These are phyloP conservation scores for Myocastor coypus DNA, from an alignment of 2,113 vertebrate genomes.

Conservation along the genomic window DNA sequence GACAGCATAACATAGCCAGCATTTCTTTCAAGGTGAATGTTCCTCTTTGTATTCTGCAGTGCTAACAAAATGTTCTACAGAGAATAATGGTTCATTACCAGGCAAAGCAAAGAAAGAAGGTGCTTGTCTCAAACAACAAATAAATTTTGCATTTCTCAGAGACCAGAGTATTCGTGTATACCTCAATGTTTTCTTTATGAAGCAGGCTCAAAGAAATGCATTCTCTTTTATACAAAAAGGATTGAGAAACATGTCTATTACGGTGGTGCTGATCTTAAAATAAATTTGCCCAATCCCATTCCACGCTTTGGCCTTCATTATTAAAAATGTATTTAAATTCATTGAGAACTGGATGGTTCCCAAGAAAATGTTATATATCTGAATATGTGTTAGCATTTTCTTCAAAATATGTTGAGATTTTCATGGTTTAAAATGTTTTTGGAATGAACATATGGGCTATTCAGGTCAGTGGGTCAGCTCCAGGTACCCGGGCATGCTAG, in stretches of 20 bases:
- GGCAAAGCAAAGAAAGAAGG: not conserved
- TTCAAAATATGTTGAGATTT: not conserved
- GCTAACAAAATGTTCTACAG: not conserved
- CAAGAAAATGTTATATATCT: slow-evolving; percentile 3
- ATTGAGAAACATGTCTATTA: not conserved
- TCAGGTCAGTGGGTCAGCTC: not conserved
- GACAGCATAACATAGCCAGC: not conserved
- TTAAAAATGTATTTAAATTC: not conserved
- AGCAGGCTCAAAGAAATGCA: not conserved
- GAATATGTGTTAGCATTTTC: not conserved
- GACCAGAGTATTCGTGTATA: not conserved
- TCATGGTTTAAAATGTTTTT: not conserved
- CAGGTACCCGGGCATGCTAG: not conserved
- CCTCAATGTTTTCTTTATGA: not conserved
- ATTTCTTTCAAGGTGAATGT: not conserved
- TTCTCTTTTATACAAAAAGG: not conserved
- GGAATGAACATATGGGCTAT: not conserved
- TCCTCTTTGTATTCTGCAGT: not conserved
- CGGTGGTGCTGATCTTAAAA: not conserved
- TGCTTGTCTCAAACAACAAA: not conserved
- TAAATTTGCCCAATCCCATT: not conserved
- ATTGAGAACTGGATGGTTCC: not conserved
- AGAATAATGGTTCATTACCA: not conserved
- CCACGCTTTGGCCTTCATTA: not conserved
- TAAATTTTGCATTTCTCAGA: slow-evolving; percentile 8